phyloP scores from a whole-genome alignment of 1,140 invertebrate genomes.

The Zaprionus inermis region DNA sequence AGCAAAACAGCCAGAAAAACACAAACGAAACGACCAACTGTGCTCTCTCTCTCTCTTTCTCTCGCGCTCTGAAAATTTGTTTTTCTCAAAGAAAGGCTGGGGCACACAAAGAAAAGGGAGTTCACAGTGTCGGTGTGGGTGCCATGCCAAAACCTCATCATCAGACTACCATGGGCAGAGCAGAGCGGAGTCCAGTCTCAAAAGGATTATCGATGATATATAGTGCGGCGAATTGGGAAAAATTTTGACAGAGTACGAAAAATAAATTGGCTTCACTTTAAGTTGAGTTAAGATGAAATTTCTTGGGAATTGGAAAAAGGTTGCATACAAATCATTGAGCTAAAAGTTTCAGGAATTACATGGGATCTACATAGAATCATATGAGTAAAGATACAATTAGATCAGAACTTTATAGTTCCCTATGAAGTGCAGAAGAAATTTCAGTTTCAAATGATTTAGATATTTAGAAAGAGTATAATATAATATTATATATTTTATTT shows the following conservation, averaged over 20 bases:
- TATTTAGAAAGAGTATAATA: too few relatives aligned
- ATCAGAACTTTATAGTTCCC: too few relatives aligned
- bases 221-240: not conserved
- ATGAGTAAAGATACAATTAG: too few relatives aligned
- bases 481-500: too few relatives aligned
- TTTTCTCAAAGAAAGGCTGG: slow-evolving; percentile 17
- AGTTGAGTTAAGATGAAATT: not conserved
- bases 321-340: too few relatives aligned
- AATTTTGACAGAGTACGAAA: not conserved
- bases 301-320: not conserved
- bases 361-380: too few relatives aligned
- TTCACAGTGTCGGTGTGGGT: not conserved
- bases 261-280: not conserved
- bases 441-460: too few relatives aligned
- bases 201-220: not conserved
- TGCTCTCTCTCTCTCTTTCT: not conserved
- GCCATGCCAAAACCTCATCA: not conserved
- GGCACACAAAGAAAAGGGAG: not conserved
- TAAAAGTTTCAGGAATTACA: too few relatives aligned
- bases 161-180: not conserved
- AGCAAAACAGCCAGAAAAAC: slow-evolving; percentile 34
- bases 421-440: too few relatives aligned
- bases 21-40: slow-evolving; percentile 45
- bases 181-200: not conserved
- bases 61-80: slow-evolving; percentile 10